Evolutionary conservation across 1,140 invertebrate genomes (phyloP).

Genomic region (Dreissena rostriformis): DNA sequence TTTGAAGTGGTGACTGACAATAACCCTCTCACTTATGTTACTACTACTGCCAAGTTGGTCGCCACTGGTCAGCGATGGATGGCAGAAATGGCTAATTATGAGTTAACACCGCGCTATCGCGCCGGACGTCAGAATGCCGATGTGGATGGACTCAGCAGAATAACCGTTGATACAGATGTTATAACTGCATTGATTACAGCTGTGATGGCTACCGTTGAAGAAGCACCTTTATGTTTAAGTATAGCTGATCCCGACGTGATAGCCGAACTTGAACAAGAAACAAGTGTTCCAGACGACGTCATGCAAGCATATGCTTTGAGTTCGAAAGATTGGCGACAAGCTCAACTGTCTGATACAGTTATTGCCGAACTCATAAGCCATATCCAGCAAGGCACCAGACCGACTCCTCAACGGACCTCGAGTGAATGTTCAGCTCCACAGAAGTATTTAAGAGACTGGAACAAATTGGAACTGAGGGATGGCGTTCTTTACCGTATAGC

Average conservation of each 20-base stretch:
- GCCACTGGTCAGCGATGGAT: too few species aligned
- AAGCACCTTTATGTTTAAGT: background rate
- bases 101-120: too few species aligned
- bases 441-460: constrained; percentile 36
- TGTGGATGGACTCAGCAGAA: background rate
- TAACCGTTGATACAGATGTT: background rate
- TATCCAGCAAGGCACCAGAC: constrained; percentile 13
- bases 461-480: constrained; percentile 37
- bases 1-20: background rate
- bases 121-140: too few species aligned
- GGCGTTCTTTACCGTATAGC: constrained; percentile 48
- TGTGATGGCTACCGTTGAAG: background rate
- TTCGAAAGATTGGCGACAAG: constrained; percentile 42
- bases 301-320: background rate
- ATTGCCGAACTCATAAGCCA: constrained; percentile 2
- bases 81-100: too few species aligned
- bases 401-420: background rate
- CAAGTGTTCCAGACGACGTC: constrained; percentile 14
- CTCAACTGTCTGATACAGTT: constrained; percentile 1
- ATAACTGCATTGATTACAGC: constrained; percentile 8
- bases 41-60: too few species aligned
- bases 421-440: background rate
- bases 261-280: too few species aligned
- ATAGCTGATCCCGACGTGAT: constrained; percentile 2
- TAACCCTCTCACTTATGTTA: too few species aligned